A percentile compares a stretch with the other conserved stretches of the same genome.
Conservation (phyloP, 1,140 invertebrate species). For the Drosophila parabipectinata region DNA sequence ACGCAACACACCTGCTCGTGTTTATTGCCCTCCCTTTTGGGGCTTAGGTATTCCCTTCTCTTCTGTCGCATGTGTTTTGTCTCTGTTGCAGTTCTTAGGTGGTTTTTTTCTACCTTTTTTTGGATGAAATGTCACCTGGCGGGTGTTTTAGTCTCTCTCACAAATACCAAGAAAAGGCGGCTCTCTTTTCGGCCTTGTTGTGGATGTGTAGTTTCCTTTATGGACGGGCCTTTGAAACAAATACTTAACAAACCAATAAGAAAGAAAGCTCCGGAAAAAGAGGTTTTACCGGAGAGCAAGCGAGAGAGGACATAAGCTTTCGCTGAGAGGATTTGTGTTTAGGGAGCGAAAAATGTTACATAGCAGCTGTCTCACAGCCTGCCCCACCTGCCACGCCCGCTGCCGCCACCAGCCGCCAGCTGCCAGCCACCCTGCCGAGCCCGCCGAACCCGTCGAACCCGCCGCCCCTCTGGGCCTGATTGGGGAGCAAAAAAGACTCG, state of each 20-base stretch:
- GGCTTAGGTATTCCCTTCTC: conserved; percentile 4
- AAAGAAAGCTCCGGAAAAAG: conserved; percentile 47
- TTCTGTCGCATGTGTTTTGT: conserved; percentile 13
- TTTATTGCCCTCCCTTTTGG: conserved; percentile 19
- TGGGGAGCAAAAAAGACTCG: conserved; percentile 54
- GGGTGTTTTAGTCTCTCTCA: conserved; percentile 19
- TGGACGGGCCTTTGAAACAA: conserved; percentile 28
- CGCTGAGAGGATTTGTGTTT: conserved; percentile 35
- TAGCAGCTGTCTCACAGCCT: conserved; percentile 44
- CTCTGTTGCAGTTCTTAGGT: conserved; percentile 19
- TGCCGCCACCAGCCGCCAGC: conserved; percentile 23
- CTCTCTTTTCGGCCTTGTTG: conserved; percentile 27
- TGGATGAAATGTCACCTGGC: conserved; percentile 46
- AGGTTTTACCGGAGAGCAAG: conserved; percentile 26
- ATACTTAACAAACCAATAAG: conserved; percentile 50
- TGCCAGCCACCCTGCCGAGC: background rate
- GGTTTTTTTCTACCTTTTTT: conserved; percentile 30
- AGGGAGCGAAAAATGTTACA: conserved; percentile 45
- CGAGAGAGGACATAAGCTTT: conserved; percentile 43
- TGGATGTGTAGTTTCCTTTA: conserved; percentile 40
- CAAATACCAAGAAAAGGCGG: conserved; percentile 4
- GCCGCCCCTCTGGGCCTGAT: background rate
- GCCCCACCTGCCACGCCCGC: conserved; percentile 40
- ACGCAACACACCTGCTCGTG: conserved; percentile 51
- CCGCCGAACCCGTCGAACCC: background rate